Percentiles rank a stretch among this genome's conserved stretches.
phyloP scores from a whole-genome alignment of 1,140 invertebrate genomes.

The Tetragnatha versicolor region DNA sequence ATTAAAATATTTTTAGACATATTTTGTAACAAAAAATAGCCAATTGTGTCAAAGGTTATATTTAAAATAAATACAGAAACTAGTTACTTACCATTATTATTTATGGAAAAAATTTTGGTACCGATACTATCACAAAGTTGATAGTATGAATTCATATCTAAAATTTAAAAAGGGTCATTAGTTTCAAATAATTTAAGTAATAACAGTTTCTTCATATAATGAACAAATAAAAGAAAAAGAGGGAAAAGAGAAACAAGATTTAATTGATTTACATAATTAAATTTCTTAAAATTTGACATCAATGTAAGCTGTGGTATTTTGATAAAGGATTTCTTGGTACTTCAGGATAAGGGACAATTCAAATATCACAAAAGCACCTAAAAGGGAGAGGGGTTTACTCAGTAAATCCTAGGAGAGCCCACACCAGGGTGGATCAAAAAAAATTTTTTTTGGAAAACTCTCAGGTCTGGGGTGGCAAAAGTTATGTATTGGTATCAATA shows the following conservation, averaged over 20 bases:
- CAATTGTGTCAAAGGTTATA: neutral
- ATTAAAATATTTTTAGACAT: neutral
- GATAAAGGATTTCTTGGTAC: too few relatives aligned
- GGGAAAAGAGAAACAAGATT: neutral
- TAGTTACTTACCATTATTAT: slow-evolving; percentile 72
- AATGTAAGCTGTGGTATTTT: too few relatives aligned
- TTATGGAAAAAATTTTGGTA: slow-evolving; percentile 79
- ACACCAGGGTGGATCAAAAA: too few relatives aligned
- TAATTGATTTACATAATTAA: neutral
- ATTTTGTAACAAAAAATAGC: neutral
- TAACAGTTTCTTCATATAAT: neutral
- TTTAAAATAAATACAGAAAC: neutral
- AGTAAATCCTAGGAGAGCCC: too few relatives aligned
- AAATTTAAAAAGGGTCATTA: slow-evolving; percentile 17
- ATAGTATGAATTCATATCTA: slow-evolving; percentile 32
- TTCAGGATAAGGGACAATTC: too few relatives aligned
- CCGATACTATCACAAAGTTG: slow-evolving; percentile 69
- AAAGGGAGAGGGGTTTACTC: too few relatives aligned
- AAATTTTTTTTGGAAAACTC: too few relatives aligned
- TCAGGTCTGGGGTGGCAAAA: too few relatives aligned
- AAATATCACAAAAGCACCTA: too few relatives aligned
- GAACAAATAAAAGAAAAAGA: neutral
- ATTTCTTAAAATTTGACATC: neutral
- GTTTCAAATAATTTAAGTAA: neutral
- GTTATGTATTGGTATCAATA: too few relatives aligned